Conservation (phyloP, 2,888 invertebrate species). For the Bombylius discolor region DNA sequence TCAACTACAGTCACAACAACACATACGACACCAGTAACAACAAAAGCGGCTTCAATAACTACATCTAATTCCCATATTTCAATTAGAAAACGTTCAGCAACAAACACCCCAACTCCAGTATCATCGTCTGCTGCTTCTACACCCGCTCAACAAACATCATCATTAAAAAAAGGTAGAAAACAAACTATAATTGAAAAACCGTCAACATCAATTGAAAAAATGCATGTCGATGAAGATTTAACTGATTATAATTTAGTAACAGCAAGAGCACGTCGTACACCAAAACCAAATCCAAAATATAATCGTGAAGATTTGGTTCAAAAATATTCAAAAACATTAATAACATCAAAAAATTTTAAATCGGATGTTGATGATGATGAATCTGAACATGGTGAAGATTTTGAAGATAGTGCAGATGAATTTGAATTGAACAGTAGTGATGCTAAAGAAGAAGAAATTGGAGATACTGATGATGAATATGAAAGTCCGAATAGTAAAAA, state of each 20-base stretch:
- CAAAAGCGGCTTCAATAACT: not conserved
- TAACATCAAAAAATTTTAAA: not conserved
- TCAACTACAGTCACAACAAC: constrained; percentile 8
- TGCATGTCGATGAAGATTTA: constrained; percentile 6
- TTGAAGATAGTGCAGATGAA: constrained; percentile 17
- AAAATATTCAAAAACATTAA: not conserved
- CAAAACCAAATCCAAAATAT: constrained; percentile 36
- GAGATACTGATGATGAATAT: constrained; percentile 19
- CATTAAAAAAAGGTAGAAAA: constrained; percentile 2
- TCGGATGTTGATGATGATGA: constrained; percentile 15
- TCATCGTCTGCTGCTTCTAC: not conserved
- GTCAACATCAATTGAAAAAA: not conserved
- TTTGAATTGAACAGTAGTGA: constrained; percentile 8
- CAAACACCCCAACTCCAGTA: not conserved
- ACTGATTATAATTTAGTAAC: constrained; percentile 9
- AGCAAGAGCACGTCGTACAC: constrained; percentile 29
- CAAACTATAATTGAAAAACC: not conserved
- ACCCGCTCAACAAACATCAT: not conserved
- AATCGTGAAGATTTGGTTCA: constrained; percentile 31
- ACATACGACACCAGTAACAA: not conserved
- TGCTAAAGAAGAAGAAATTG: constrained; percentile 1
- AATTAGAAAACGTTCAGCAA: constrained; percentile 11
- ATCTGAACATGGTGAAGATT: constrained; percentile 20
- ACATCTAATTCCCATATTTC: not conserved
- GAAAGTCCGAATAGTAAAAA: constrained; percentile 14